Percentiles rank a stretch among this genome's conserved stretches.
Evolutionary conservation across 2,113 vertebrate genomes (phyloP).

Genomic region (Callaeas wilsoni): DNA sequence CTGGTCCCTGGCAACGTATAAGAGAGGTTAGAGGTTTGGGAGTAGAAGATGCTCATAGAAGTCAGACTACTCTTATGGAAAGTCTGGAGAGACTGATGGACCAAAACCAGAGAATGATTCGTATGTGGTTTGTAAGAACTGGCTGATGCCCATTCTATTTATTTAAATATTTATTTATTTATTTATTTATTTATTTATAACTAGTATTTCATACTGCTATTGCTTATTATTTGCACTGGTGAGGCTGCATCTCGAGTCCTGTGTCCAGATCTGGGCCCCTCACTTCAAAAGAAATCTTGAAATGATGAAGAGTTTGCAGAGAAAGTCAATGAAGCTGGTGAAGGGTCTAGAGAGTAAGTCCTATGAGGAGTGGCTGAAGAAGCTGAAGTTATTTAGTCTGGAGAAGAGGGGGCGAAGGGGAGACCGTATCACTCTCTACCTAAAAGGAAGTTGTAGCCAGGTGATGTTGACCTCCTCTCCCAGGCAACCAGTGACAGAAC

Average conservation of each 20-base stretch:
- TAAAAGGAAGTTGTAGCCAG: not conserved
- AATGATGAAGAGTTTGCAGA: not conserved
- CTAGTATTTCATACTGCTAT: not conserved
- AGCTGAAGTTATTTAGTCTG: not conserved
- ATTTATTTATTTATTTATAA: not conserved
- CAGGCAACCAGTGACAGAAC: not conserved
- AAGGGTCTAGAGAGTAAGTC: too few species aligned
- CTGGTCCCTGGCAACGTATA: fast-evolving
- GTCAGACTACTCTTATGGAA: not conserved
- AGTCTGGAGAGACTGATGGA: not conserved
- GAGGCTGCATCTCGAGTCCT: not conserved
- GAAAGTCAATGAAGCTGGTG: too few species aligned
- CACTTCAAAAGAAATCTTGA: not conserved
- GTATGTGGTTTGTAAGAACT: not conserved
- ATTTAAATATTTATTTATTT: not conserved
- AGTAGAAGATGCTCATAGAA: not conserved
- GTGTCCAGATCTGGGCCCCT: not conserved
- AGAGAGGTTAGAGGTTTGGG: not conserved
- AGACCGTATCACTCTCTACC: fast-evolving
- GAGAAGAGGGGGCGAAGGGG: not conserved
- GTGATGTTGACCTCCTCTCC: not conserved
- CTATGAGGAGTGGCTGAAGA: not conserved
- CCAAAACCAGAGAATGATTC: not conserved
- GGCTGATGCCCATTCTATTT: fast-evolving
- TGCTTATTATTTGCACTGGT: not conserved